Evolutionary conservation across 2,888 invertebrate genomes (phyloP), one percentile per base, ranked within the genome.

Genomic region (Campoplex capitator): DNA sequence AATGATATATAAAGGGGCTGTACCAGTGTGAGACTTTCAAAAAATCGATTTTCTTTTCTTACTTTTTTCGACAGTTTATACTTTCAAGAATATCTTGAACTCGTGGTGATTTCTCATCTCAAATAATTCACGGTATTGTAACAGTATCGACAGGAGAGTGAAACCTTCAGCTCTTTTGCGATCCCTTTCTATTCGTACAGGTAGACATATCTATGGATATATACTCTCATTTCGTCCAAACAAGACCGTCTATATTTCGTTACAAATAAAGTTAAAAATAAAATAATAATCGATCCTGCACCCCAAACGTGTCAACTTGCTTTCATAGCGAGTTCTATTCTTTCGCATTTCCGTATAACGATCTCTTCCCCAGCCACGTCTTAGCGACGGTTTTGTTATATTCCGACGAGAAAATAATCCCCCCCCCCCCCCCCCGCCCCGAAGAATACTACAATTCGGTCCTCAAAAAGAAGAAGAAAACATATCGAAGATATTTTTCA

Each of bases 281-380:
- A 78, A 58, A 74, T 51, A 23, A 78, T 54, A 88, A 89, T 89
- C 86, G 88, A 73, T 84, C 87, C 88, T 88, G 86, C 86, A 88
- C 88, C 84, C 88, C 88, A 88, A 89, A 89, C 88, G 84, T 89
- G 90, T 89, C 90, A 88, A 81, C 79, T 81, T 80, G 28, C 35
- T 67, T 58, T 76, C 9, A 42, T 42, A 65, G 67, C 51, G 11
- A 32, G 3, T 11, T 32, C 28, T 32, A 58, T 58, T 58, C 58
- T 58, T 32, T 58, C 58, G 13, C 58, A 28, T 58, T 58, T 58
- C 28, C 28, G 28, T 56, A n/a, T 58, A 58, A 58, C 58, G 58
- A 58, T 58, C 58, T 58, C 13, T 58, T 16, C 28, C 28, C 13
- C 58, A 13, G 28, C 58, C 58, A 28, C 11, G 58, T 58, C 28